Conservation (phyloP, 2,888 invertebrate genomes). For the Dicyrtoma fusca region DNA sequence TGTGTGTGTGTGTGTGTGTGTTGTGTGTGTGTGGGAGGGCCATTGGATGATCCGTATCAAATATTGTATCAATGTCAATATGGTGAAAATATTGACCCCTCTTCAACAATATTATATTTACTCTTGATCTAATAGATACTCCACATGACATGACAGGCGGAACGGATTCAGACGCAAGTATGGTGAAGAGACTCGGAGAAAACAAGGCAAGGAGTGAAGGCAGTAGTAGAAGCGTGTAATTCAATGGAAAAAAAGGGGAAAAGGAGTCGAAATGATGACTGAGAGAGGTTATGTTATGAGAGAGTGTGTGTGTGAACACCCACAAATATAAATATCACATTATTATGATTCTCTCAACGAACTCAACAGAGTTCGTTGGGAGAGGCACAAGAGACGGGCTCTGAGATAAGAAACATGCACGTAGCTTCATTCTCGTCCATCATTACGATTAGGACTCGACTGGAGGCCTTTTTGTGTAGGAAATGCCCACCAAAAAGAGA, state of each 20-base stretch:
- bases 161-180: constrained; percentile 18
- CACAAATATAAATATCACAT: constrained; percentile 29
- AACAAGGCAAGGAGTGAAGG: too few relatives aligned
- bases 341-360: too few relatives aligned
- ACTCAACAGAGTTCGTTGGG: too few relatives aligned
- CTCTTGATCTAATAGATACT: constrained; percentile 32
- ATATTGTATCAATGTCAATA: constrained; percentile 35
- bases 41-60: constrained; percentile 13
- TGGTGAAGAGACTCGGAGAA: constrained; percentile 5
- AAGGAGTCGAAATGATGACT: constrained; percentile 5
- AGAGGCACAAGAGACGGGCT: too few relatives aligned
- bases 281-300: too few relatives aligned
- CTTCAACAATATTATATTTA: constrained; percentile 31
- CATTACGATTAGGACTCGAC: neutral
- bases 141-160: constrained; percentile 26
- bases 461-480: neutral
- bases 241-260: too few relatives aligned
- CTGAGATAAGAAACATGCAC: constrained; percentile 31
- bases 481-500: neutral
- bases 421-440: neutral
- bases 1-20: too few relatives aligned
- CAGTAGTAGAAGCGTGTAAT: too few relatives aligned
- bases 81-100: constrained; percentile 33
- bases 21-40: neutral
- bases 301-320: constrained; percentile 16